Evolutionary conservation across 1,140 invertebrate genomes (phyloP), one percentile per base, ranked within the genome.

Genomic region (Lordiphosa collinella): DNA sequence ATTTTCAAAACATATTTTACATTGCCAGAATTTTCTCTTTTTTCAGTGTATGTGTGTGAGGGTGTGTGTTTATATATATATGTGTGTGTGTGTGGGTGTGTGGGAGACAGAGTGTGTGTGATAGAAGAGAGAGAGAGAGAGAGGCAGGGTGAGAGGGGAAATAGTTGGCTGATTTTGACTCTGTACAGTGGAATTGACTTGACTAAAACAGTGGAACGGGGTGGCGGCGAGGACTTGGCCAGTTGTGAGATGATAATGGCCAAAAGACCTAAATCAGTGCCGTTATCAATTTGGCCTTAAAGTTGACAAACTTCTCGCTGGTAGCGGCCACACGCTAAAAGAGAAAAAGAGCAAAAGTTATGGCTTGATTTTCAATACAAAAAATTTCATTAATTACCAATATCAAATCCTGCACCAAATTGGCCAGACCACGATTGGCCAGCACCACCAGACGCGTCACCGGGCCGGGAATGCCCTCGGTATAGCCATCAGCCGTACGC

Each of bases 231-330:
- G 62, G 62, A 54, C 50, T 47, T 64, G 59, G 64, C 57, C 50
- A 52, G 43, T 32, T 32, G 41, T 47, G 61, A 50, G 9, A 49
- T 38, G 32, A 10, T 14, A 1, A 7, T 5, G 18, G 34, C 91
- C 25, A 92, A 93, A 71, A 18, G 37, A 46, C 65, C 92, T 95
- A 96, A 89, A 96, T 96, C 89, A 96, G 93, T 55, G 94, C 94
- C 84, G 94, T 96, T 89, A 96, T 94, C 65, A 96, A 91, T 92
- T 94, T 93, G 79, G 95, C 95, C 90, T 96, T 96, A 93, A 95
- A 96, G 93, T 96, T 96, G 76, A 96, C 95, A 90, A 96, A 94
- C 89, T 94, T 93, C 89, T 96, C 95, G 88, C 94, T 96, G 71
- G 94, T 95, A 86, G 95, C 94, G 37, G 95, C 95, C 82, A 96